Evolutionary conservation across 35 echinoderm and acorn worm species (phyloP), one percentile per base, ranked within the genome.

Genomic region (Acanthaster planci): DNA sequence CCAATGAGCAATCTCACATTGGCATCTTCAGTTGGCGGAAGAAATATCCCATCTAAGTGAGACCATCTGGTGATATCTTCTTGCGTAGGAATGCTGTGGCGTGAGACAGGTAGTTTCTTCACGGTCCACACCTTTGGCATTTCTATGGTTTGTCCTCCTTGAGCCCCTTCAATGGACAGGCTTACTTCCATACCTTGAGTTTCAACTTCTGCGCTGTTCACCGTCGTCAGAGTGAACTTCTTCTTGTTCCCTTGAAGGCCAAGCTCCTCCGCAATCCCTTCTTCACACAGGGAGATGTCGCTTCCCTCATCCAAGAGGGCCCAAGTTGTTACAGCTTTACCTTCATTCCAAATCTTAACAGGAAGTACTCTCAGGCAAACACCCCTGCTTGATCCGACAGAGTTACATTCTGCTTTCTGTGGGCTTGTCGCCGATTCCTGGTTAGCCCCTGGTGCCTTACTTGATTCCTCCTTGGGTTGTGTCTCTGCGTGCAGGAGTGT

Each of bases 261-360:
- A 47, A 47, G 42, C 42, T 47, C 42, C 12, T 47, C 42, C 42
- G 12, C 4, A 6, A 47, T 6, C 12, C 17, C n/a, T 17, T 50
- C 14, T 27, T 82, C 80, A 53, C 80, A 82, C 8, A 82, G n/a
- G 10, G 55, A 84, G 12, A 39, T 72, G 40, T 84, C 2, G 35
- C 88, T 90, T 21, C 88, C 80, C 14, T 84, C 82, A 67, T 85
- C 82, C 23, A 91, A 37, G 26, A 91, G 39, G 38, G 67, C 89
- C 82, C 76, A 91, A 31, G 82, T 91, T 12, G 38, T 75, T n/a
- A 77, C 30, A 32, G 79, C 67, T 12, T 38, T 40, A 0, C 30
- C 39, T 56, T 64, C 32, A 35, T 51, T n/a, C 40, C 77, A 55
- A 32, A 90, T 68, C 54, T 84, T 84, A 9, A 90, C 88, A 4